Evolutionary conservation across 2,797 vertebrate species (phyloP).

Genomic region (Adrianichthys oophorus): DNA sequence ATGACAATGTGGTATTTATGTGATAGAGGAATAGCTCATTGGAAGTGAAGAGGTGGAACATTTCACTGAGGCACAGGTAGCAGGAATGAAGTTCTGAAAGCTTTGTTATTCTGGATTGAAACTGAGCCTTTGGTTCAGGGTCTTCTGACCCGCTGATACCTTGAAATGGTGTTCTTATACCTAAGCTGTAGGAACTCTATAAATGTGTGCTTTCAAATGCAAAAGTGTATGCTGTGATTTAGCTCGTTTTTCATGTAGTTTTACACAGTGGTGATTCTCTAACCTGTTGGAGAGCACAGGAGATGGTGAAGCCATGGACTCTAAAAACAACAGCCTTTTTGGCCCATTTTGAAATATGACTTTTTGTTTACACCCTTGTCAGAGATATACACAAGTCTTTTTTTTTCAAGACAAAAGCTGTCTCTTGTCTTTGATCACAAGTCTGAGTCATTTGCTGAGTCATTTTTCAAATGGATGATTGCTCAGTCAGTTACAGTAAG

Average conservation of each 20-base stretch:
- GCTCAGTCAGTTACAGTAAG: too few species aligned
- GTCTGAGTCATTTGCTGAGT: too few species aligned
- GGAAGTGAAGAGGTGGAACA: slow-evolving; percentile 70
- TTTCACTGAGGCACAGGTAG: slow-evolving; percentile 55
- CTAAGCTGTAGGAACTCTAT: slow-evolving; percentile 10
- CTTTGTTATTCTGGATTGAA: slow-evolving; percentile 38
- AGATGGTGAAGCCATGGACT: slow-evolving; percentile 31
- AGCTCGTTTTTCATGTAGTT: not conserved
- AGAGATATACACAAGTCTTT: too few species aligned
- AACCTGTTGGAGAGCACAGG: slow-evolving; percentile 29
- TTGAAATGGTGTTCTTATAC: slow-evolving; percentile 34
- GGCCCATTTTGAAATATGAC: slow-evolving; percentile 23
- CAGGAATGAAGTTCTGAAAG: slow-evolving; percentile 54
- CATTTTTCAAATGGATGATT: too few species aligned
- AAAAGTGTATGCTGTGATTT: not conserved
- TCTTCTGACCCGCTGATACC: slow-evolving; percentile 30
- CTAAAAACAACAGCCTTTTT: slow-evolving; percentile 32
- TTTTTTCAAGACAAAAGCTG: too few species aligned
- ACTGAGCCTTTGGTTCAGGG: slow-evolving; percentile 46
- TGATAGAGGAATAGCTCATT: slow-evolving; percentile 65
- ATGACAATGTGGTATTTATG: slow-evolving; percentile 69
- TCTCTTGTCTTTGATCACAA: too few species aligned
- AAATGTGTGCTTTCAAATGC: slow-evolving; percentile 11
- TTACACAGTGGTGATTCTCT: slow-evolving; percentile 6
- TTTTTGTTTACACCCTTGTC: too few species aligned